Evolutionary conservation across 30 jellyfish, hydroid and myxozoan species (phyloP).

Genomic region (Aurelia sp.): DNA sequence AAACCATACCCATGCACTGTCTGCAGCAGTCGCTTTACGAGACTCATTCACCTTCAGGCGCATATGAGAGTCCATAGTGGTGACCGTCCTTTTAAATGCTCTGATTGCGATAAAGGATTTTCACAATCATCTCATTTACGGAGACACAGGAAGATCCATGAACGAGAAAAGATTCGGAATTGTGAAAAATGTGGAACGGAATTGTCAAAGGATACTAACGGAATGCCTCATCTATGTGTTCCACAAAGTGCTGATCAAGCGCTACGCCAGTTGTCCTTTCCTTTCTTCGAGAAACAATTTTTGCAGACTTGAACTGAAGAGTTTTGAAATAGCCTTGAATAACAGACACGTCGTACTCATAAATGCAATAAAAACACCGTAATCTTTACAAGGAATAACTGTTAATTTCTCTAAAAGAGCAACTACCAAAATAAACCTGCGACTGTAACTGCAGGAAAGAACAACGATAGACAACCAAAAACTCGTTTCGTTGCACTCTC

Average conservation of each 20-base stretch:
- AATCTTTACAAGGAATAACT: too few relatives aligned
- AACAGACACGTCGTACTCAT: too few relatives aligned
- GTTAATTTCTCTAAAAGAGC: too few relatives aligned
- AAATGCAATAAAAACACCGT: too few relatives aligned
- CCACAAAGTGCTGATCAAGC: conserved; percentile 26
- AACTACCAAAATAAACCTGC: too few relatives aligned
- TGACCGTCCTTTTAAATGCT: conserved; percentile 61
- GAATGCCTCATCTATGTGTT: conserved; percentile 28
- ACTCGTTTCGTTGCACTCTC: too few relatives aligned
- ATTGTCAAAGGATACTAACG: conserved; percentile 4
- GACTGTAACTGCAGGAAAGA: too few relatives aligned
- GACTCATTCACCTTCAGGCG: conserved; percentile 46
- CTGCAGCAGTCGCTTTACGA: conserved; percentile 54
- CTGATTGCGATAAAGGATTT: conserved; percentile 49
- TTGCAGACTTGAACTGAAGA: neutral
- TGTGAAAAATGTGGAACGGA: conserved; percentile 62
- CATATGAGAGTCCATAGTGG: conserved; percentile 68
- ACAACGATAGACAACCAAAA: too few relatives aligned
- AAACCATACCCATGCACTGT: conserved; percentile 62
- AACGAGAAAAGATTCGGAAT: conserved; percentile 8
- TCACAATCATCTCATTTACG: conserved; percentile 63
- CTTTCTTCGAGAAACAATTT: conserved; percentile 16
- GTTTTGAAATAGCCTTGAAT: too few relatives aligned
- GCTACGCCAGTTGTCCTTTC: conserved; percentile 40
- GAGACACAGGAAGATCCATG: conserved; percentile 60